These are phyloP conservation scores for Plectropomus leopardus DNA, from an alignment of 2,113 vertebrate species.

Conservation along the genomic window DNA sequence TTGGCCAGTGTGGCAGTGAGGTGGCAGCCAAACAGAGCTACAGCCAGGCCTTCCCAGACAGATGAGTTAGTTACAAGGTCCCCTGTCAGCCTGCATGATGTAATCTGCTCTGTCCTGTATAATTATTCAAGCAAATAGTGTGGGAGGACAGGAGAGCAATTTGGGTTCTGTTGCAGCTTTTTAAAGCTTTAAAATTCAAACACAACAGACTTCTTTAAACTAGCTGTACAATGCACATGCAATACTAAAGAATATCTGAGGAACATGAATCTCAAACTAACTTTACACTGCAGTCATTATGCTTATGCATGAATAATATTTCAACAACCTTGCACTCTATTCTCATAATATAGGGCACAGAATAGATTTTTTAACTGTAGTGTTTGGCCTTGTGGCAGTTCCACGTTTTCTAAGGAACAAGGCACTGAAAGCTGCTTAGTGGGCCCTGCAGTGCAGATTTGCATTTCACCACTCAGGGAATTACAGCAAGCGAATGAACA, in stretches of 20 bases:
- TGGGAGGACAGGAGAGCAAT: background rate
- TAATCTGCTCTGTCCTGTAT: conserved; percentile 4
- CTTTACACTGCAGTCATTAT: conserved; percentile 5
- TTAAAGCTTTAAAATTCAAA: conserved; percentile 24
- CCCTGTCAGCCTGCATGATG: background rate
- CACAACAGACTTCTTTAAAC: background rate
- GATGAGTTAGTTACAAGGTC: conserved; percentile 30
- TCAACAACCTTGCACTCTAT: conserved; percentile 18
- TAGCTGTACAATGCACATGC: background rate
- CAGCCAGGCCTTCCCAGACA: conserved; percentile 16
- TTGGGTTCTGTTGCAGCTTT: background rate
- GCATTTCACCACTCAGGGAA: conserved; percentile 82
- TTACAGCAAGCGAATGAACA: conserved; percentile 77
- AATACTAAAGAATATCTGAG: background rate
- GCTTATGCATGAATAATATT: conserved; percentile 20
- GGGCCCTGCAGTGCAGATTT: conserved; percentile 80
- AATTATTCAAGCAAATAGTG: conserved; percentile 18
- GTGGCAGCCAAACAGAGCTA: conserved; percentile 11
- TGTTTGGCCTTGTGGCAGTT: conserved; percentile 52
- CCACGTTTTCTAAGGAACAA: conserved; percentile 71
- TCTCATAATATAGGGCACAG: conserved; percentile 22
- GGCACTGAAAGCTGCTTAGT: conserved; percentile 82
- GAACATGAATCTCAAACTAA: conserved; percentile 17
- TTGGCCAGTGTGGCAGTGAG: background rate
- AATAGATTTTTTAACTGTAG: conserved; percentile 26